Evolutionary conservation across 2,888 invertebrate genomes (phyloP).

Genomic region (Lamproptera curius): DNA sequence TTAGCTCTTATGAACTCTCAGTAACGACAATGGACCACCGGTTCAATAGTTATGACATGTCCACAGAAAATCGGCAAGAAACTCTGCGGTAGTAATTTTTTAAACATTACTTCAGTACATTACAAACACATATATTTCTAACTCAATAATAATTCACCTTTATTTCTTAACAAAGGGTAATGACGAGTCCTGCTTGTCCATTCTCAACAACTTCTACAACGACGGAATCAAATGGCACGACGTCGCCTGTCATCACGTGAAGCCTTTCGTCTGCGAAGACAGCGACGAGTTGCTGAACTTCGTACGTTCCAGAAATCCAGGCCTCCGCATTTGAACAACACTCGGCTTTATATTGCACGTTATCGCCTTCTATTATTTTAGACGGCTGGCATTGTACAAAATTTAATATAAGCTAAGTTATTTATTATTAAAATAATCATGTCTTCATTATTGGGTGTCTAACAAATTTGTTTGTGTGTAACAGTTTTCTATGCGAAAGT

Average conservation of each 20-base stretch:
- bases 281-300: constrained; percentile 93
- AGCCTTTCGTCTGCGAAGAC: constrained; percentile 94
- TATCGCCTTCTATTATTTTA: constrained; percentile 46
- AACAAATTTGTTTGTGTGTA: too few species aligned
- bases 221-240: constrained; percentile 93
- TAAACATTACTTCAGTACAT: too few species aligned
- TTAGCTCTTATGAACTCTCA: too few species aligned
- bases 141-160: too few species aligned
- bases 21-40: too few species aligned
- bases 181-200: constrained; percentile 93
- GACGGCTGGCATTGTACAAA: constrained; percentile 73
- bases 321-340: constrained; percentile 83
- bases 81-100: too few species aligned
- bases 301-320: constrained; percentile 92
- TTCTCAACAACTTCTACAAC: constrained; percentile 94
- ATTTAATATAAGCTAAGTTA: constrained; percentile 65
- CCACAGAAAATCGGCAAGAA: too few species aligned
- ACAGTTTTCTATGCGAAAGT: too few species aligned
- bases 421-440: constrained; percentile 43
- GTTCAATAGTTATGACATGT: too few species aligned
- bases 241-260: constrained; percentile 91
- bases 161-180: constrained; percentile 83
- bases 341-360: constrained; percentile 20
- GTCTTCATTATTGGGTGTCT: constrained; percentile 7
- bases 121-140: too few species aligned